Evolutionary conservation across 2,797 vertebrate species (phyloP).

Genomic region (Trichosurus vulpecula): DNA sequence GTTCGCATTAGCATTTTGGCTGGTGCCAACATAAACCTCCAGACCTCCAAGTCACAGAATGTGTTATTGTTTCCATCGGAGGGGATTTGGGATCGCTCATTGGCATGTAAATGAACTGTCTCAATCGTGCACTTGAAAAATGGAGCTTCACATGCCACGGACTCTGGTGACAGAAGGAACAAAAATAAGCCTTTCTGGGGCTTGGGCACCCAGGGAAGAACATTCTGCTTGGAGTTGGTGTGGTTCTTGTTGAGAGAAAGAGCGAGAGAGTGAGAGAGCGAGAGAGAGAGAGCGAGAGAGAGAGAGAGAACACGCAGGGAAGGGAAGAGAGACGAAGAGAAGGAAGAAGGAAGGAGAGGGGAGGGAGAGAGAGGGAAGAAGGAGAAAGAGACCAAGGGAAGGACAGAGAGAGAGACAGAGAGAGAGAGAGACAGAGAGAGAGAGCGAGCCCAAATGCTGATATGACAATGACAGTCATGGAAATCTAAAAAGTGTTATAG

Average conservation of each 20-base stretch:
- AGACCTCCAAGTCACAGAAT: constrained; percentile 79
- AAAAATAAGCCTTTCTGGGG: constrained; percentile 1
- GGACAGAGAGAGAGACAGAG: rapidly evolving
- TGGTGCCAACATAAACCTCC: constrained; percentile 82
- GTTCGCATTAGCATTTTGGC: constrained; percentile 79
- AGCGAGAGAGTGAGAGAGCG: background rate
- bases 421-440: no score
- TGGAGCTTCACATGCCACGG: constrained; percentile 51
- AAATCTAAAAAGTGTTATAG: constrained; percentile 32
- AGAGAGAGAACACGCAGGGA: background rate
- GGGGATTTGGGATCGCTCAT: constrained; percentile 72
- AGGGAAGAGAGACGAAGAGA: constrained; percentile 2
- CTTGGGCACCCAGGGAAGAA: constrained; percentile 15
- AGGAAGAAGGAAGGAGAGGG: background rate
- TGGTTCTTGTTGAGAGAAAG: constrained; percentile 34
- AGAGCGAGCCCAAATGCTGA: background rate
- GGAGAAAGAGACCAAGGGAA: no score
- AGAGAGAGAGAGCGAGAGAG: background rate
- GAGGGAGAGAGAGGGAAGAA: background rate
- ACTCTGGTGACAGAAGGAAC: constrained; percentile 55
- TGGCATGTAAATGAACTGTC: constrained; percentile 60
- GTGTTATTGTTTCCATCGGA: constrained; percentile 84
- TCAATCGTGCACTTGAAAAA: constrained; percentile 67
- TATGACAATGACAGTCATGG: background rate
- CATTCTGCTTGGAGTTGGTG: constrained; percentile 32